These are phyloP conservation scores for Tokudaia tokunoshimensis DNA, from an alignment of 2,797 vertebrate genomes.

Conservation along the genomic window DNA sequence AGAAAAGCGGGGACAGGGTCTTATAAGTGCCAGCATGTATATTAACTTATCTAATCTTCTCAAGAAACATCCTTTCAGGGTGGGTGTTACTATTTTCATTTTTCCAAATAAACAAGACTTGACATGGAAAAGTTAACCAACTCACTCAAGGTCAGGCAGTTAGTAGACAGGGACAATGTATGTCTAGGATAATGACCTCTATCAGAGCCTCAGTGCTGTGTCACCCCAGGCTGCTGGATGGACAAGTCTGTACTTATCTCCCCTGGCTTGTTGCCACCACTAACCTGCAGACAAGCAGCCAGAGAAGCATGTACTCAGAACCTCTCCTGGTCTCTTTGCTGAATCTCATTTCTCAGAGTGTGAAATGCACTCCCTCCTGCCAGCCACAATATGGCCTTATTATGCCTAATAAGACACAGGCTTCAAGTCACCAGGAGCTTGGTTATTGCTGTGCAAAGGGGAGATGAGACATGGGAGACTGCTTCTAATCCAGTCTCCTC, in stretches of 20 bases:
- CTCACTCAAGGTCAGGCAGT: slow-evolving; percentile 11
- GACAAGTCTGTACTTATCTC: neutral
- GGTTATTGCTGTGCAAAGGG: slow-evolving; percentile 25
- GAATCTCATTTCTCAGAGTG: slow-evolving; percentile 57
- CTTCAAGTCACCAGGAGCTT: neutral
- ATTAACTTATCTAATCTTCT: neutral
- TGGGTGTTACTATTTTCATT: neutral
- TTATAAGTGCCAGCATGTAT: neutral
- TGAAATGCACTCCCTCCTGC: slow-evolving; percentile 52
- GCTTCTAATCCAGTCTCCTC: neutral
- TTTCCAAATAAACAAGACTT: neutral
- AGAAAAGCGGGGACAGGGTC: neutral
- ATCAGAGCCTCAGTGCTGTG: neutral
- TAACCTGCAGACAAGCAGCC: slow-evolving; percentile 59
- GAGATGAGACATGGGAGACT: slow-evolving; percentile 10
- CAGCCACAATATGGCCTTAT: slow-evolving; percentile 67
- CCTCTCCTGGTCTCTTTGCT: slow-evolving; percentile 60
- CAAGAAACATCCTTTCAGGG: neutral
- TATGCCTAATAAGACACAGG: slow-evolving; percentile 69
- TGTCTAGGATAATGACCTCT: neutral
- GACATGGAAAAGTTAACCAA: neutral
- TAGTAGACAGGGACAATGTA: neutral
- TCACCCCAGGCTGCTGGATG: neutral
- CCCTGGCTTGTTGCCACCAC: slow-evolving; percentile 8
- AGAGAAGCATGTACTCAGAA: slow-evolving; percentile 48